These are phyloP conservation scores for Martes martes DNA, from an alignment of 2,113 vertebrate genomes.

Conservation along the genomic window DNA sequence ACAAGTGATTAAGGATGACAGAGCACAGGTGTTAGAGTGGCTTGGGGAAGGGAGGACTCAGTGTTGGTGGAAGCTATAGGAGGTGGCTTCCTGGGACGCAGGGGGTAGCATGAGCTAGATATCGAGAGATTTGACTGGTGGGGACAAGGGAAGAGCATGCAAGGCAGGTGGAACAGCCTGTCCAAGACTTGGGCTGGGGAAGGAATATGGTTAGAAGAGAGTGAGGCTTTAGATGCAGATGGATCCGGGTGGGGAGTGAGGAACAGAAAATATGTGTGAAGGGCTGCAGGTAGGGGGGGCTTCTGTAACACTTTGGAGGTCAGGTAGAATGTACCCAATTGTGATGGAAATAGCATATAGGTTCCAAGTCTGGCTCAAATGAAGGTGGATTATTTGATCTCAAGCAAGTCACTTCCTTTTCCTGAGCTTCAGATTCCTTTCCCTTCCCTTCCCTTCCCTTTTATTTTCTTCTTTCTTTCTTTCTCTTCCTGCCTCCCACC, in stretches of 20 bases:
- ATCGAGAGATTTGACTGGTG: not conserved
- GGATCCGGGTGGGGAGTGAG: not conserved
- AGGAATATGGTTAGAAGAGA: not conserved
- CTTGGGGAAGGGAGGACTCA: not conserved
- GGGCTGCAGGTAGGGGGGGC: not conserved
- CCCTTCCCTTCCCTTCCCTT: too few relatives aligned
- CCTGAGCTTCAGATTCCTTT: not conserved
- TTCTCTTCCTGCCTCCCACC: too few relatives aligned
- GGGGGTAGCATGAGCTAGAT: not conserved
- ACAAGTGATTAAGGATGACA: fast-evolving
- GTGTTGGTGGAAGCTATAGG: not conserved
- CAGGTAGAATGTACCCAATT: fast-evolving
- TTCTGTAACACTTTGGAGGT: not conserved
- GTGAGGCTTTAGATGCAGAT: too few relatives aligned
- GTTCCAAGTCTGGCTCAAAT: not conserved
- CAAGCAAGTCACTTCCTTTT: not conserved
- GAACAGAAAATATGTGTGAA: not conserved
- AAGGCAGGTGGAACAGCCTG: not conserved
- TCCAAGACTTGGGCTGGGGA: not conserved
- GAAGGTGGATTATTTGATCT: not conserved
- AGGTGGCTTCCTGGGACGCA: not conserved
- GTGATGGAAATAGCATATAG: too few relatives aligned
- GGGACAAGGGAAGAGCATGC: not conserved
- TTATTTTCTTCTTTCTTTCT: too few relatives aligned
- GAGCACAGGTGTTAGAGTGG: not conserved